Evolutionary conservation across 2,113 vertebrate genomes (phyloP), one percentile per base, ranked within the genome.

Genomic region (Cyprinodon tularosa): DNA sequence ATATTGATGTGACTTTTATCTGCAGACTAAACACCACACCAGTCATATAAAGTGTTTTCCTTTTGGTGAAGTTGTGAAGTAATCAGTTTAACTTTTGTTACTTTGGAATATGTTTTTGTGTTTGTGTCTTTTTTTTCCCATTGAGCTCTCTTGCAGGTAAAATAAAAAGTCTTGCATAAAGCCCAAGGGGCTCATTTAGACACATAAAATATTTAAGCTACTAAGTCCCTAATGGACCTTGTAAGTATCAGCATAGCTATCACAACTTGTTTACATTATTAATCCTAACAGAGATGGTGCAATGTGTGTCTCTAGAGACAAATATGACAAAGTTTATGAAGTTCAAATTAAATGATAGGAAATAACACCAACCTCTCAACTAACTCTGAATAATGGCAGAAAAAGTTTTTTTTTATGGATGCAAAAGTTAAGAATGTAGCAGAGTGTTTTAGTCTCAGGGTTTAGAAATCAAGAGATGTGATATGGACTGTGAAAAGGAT

Each of bases 121-220:
- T 50, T 17, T 9, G 2, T 57, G 15, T 20, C 8, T 7, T n/a
- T 2, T 57, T 20, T 57, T 57, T n/a, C 8, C 8, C 4, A n/a
- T 20, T n/a, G 50, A 20, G 13, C 13, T 53, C 50, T 20, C 50
- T 8, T 4, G 17, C 17, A 57, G 7, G 13, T 20, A n/a, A 57
- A 20, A 57, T 29, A 29, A 7, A 57, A 14, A n/a, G 20, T 57
- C 50, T n/a, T n/a, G 0, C 50, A 57, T 57, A 57, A 57, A 9
- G 50, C 50, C 20, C 50, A 57, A 7, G 50, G 17, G 50, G 50
- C 39, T 71, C 62, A 77, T 77, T 77, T 66, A 47, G 62, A 38
- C 20, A 7, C 75, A 77, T 77, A 45, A 71, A 71, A 45, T 45
- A 71, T 77, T 66, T 14, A 65, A 61, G 68, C 59, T 20, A 4